These are phyloP conservation scores for Uria aalge DNA, from an alignment of 2,113 vertebrate species.

Conservation along the genomic window DNA sequence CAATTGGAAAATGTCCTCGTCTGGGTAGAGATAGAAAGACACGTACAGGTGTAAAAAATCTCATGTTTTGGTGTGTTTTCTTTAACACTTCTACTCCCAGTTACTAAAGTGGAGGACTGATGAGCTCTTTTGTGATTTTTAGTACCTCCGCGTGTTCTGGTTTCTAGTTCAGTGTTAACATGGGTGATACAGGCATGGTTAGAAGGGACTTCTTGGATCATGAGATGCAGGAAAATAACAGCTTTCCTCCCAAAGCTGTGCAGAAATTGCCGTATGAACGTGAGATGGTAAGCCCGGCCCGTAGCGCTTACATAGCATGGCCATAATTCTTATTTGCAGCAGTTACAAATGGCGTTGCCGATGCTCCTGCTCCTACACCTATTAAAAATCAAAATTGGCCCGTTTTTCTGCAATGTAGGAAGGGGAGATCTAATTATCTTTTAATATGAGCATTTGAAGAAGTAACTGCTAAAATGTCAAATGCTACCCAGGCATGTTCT, in stretches of 20 bases:
- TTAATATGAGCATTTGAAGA: background rate
- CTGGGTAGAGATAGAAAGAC: background rate
- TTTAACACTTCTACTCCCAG: background rate
- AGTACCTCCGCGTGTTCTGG: background rate
- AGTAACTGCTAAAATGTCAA: background rate
- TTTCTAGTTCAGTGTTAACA: background rate
- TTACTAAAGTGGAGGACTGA: background rate
- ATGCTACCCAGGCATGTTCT: background rate
- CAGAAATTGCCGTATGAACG: background rate
- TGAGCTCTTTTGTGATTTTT: background rate
- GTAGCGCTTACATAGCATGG: background rate
- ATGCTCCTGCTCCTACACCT: background rate
- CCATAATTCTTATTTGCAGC: background rate
- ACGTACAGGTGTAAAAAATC: background rate
- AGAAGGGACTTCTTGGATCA: background rate
- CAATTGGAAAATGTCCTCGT: background rate
- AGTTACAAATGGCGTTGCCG: background rate
- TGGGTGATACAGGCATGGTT: rapidly evolving
- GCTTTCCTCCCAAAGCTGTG: background rate
- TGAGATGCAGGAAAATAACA: background rate
- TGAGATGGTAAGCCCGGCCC: rapidly evolving
- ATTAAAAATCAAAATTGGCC: background rate
- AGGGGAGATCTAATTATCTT: background rate
- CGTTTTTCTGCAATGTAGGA: background rate
- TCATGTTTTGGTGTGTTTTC: background rate